phyloP scores from a whole-genome alignment of 1,140 invertebrate species.

The Archivesica marissinica region DNA sequence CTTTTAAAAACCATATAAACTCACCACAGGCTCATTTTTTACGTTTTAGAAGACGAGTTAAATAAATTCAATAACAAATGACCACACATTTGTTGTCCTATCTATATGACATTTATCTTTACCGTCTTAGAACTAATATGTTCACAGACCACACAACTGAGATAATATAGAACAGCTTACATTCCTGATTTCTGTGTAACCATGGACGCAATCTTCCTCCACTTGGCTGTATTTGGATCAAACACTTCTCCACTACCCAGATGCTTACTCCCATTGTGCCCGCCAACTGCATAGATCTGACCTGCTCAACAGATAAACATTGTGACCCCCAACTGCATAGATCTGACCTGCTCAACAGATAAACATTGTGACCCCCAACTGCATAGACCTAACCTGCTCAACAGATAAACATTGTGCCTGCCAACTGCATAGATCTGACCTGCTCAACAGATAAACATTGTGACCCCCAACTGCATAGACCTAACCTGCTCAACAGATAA shows the following conservation, averaged over 20 bases:
- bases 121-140: too few relatives aligned
- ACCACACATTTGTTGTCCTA: too few relatives aligned
- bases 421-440: conserved; percentile 83
- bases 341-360: conserved; percentile 75
- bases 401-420: conserved; percentile 81
- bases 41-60: too few relatives aligned
- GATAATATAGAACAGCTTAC: too few relatives aligned
- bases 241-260: conserved; percentile 83
- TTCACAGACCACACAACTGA: too few relatives aligned
- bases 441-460: conserved; percentile 77
- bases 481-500: conserved; percentile 72
- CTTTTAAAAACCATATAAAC: too few relatives aligned
- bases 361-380: conserved; percentile 84
- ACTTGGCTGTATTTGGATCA: conserved; percentile 81
- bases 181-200: conserved; percentile 72
- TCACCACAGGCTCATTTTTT: too few relatives aligned
- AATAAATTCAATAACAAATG: too few relatives aligned
- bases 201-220: conserved; percentile 82
- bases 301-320: conserved; percentile 79
- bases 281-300: conserved; percentile 82
- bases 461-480: conserved; percentile 84
- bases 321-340: conserved; percentile 83
- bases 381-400: conserved; percentile 81
- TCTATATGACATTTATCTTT: too few relatives aligned
- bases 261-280: conserved; percentile 83